Evolutionary conservation across 2,888 invertebrate species (phyloP), one percentile per base, ranked within the genome.

Genomic region (Drosophila fungiperda): DNA sequence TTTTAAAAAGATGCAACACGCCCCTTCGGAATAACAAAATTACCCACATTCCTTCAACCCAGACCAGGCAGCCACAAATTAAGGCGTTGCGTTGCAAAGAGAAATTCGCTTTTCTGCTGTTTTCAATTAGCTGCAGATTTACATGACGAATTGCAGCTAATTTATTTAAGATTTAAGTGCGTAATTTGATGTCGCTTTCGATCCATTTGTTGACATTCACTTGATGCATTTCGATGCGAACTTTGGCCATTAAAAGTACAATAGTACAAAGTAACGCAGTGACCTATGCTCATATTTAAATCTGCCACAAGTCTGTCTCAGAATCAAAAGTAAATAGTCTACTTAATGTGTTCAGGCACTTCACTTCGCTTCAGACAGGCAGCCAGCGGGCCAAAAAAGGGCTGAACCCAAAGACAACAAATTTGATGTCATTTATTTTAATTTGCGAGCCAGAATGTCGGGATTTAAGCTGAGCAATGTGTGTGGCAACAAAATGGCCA

Each of bases 361-460:
- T 71, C 61, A 26, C 48, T 40, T n/a, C 55, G 17, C 59, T 36
- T 32, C 42, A 23, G 9, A 7, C 38, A 38, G 2, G 23, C n/a
- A 57, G 40, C 15, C 26, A 60, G 52, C 26, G 62, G 33, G 9
- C 53, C 32, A 49, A 11, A 42, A 61, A 65, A 82, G 70, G 65
- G 54, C 53, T 65, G 59, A 60, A 48, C 4, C 45, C 45, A 9
- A 40, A 53, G 29, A 42, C 60, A 84, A 79, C 29, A 79, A 78
- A 82, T 80, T 65, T 72, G 73, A 73, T 78, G 72, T 71, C 72
- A 83, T 86, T 86, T 80, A 78, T 86, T 88, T 85, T 86, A 85
- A 86, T 86, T 86, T 86, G 76, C 73, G 66, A 80, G 80, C 73
- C 73, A 80, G 76, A 80, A 68, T 81, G 85, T 65, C 74, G 64